phyloP scores from a whole-genome alignment of 2,797 vertebrate genomes.

The Agapornis canus region DNA sequence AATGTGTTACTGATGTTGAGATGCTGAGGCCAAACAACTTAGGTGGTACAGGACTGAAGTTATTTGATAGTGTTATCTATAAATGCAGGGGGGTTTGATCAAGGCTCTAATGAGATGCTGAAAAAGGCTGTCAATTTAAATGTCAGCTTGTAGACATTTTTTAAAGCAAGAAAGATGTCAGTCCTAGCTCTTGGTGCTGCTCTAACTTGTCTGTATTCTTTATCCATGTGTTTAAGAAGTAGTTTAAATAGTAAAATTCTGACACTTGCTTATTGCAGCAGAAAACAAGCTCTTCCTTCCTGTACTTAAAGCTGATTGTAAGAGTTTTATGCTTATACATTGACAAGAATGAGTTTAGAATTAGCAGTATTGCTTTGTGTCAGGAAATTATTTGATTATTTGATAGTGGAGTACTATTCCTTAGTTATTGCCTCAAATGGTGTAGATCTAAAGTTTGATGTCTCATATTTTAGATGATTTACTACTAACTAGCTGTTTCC shows the following conservation, averaged over 20 bases:
- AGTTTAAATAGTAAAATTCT: constrained; percentile 18
- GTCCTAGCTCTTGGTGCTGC: background rate
- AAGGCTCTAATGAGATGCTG: background rate
- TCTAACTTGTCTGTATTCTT: constrained; percentile 10
- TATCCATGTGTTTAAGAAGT: background rate
- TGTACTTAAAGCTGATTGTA: background rate
- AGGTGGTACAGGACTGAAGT: background rate
- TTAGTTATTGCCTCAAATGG: background rate
- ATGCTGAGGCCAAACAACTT: background rate
- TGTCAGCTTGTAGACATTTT: background rate
- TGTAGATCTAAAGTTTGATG: background rate
- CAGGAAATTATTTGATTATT: background rate
- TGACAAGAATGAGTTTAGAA: background rate
- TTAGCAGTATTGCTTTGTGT: background rate
- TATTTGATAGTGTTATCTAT: background rate
- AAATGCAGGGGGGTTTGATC: background rate
- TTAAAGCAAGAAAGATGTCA: background rate
- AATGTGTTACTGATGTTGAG: background rate
- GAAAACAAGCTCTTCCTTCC: background rate
- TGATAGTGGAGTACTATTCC: background rate
- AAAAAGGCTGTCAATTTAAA: constrained; percentile 2
- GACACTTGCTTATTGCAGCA: background rate
- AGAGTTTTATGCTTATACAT: background rate
- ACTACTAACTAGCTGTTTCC: background rate
- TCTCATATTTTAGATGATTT: background rate